Base-by-base conservation (phyloP, 2,113 vertebrate genomes). In the Empidonax alnorum region DNA sequence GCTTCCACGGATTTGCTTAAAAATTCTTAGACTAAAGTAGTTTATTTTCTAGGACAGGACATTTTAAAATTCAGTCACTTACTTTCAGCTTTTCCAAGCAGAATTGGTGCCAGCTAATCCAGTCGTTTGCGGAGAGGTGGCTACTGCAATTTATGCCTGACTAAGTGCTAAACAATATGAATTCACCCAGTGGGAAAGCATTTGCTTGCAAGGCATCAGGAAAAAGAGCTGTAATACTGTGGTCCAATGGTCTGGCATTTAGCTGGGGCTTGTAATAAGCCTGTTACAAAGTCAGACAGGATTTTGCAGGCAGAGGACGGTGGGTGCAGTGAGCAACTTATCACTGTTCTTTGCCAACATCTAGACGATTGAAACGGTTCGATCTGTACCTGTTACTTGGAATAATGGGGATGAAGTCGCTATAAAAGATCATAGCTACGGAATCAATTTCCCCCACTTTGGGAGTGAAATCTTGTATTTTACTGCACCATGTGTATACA, bases 1-100 rank as follows among this genome's bases (percentile, higher is more conserved):
- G 56, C 61, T 95, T 79, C 63, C 69, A 73, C 0, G 0, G 80
- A 79, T 93, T 95, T 95, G 65, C 76, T 58, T 71, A 80, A 37
- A 41, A 80, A 24, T 87, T 39, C 71, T 93, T 90, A 49, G 47
- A 93, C 92, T 93, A 85, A 93, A 89, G 44, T 59, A 77, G 35
- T 91, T 95, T 86, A 49, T 92, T 96, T 91, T 93, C 63, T 92
- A 81, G 85, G 89, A 82, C 66, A 75, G 90, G 73, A 35, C 58
- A 63, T 89, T 94, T 93, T 84, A 89, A 92, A 82, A 62, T 82
- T 25, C 58, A 50, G 55, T 41, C 59, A 62, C 65, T 94, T 82
- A 65, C 15, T 84, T 63, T 50, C 39, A 77, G 71, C 67, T 95
- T 86, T 87, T 93, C 81, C 81, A 50, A 39, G 74, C 27, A 50